Evolutionary conservation across 2,113 vertebrate genomes (phyloP).

Genomic region (Oncorhynchus gorbuscha): DNA sequence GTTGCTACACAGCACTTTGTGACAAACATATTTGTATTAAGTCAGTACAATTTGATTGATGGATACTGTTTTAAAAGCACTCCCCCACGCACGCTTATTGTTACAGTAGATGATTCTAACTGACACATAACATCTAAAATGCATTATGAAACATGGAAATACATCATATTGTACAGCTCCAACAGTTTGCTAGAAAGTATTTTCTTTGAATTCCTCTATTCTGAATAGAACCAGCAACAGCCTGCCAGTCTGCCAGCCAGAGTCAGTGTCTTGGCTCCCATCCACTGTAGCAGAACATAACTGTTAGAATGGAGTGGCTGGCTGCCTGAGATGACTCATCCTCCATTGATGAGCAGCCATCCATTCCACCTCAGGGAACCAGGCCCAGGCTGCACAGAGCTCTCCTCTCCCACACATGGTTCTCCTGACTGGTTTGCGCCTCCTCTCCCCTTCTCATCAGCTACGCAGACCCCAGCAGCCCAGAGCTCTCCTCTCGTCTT

Average conservation of each 20-base stretch:
- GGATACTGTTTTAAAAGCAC: no score
- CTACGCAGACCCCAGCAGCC: background rate
- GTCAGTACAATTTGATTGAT: no score
- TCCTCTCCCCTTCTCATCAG: background rate
- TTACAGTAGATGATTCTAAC: no score
- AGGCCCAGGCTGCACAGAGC: conserved; percentile 25
- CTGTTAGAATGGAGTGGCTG: conserved; percentile 47
- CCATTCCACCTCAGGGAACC: conserved; percentile 69
- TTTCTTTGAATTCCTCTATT: background rate
- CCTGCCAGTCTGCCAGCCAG: conserved; percentile 32
- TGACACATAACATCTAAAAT: background rate
- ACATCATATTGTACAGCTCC: background rate
- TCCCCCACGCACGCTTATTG: no score
- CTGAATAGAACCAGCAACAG: conserved; percentile 17
- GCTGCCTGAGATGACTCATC: conserved; percentile 73
- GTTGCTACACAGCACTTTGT: no score
- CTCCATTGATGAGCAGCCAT: conserved; percentile 75
- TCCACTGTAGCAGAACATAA: conserved; percentile 31
- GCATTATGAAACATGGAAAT: background rate
- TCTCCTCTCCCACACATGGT: conserved; percentile 1
- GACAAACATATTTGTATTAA: no score
- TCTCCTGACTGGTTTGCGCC: conserved; percentile 4
- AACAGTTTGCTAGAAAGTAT: background rate
- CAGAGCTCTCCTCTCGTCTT: conserved; percentile 30
- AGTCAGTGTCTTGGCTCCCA: conserved; percentile 46